Base-by-base conservation (phyloP, 2,113 vertebrate species). In the Spheniscus mendiculus region DNA sequence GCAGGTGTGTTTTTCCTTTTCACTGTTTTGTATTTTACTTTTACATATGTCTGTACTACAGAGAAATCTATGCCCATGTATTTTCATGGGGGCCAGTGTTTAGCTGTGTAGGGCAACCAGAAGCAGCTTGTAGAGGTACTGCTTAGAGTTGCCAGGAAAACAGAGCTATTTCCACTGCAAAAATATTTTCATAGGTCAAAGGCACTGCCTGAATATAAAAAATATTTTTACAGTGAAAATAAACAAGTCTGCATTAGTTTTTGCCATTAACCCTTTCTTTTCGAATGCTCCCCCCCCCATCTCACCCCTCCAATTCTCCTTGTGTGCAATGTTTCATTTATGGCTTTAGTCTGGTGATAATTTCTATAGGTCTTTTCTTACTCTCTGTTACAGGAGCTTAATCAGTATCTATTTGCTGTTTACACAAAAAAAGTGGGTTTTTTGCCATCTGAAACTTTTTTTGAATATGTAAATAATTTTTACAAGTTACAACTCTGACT, bases 111-210 rank as follows among this genome's bases (percentile, higher is more conserved):
- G 61, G 65, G 86, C 58, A 70, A 21, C 45, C 56, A 92, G 86
- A 59, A 93, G 71, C 14, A 95, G 77, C 66, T 61, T 76, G 27
- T 49, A 82, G 73, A 82, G 56, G 49, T 91, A 66, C 32, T 85
- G 77, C 90, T 79, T 78, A 78, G 36, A 72, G 86, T 92, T 96
- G 93, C 93, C 89, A 97, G 83, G 77, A 97, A 94, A 89, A 95
- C 81, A 83, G 86, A 97, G 70, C 93, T 97, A 87, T 96, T 97
- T 96, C 56, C 45, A 96, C 66, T 89, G 77, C 71, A 91, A 94
- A 96, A 97, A 95, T 97, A 95, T 96, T 97, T 96, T 96, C 18
- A 0, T 96, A 96, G 95, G 94, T 95, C 94, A 96, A 38, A 96
- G 81, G 83, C 89, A 91, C 70, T 87, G 77, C 89, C 90, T 66